Conservation (phyloP, 2,797 vertebrate species). For the Artibeus jamaicensis region DNA sequence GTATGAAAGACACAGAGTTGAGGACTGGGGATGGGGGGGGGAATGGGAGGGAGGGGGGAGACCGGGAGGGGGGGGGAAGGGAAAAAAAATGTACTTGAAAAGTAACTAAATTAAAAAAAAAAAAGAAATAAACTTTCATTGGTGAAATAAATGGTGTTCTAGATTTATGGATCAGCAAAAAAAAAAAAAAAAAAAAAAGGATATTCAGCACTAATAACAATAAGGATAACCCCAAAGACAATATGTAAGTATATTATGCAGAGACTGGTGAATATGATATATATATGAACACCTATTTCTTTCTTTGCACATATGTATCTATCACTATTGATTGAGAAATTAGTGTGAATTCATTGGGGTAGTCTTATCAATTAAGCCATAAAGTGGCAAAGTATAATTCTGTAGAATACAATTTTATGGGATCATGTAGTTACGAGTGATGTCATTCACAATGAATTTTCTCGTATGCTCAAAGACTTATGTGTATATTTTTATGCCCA, state of each 20-base stretch:
- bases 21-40: no score
- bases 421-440: not conserved
- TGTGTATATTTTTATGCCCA: not conserved
- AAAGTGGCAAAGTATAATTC: not conserved
- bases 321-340: not conserved
- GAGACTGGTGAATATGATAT: not conserved
- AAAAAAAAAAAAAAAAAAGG: no score
- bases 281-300: not conserved
- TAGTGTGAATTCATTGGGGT: not conserved
- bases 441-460: not conserved
- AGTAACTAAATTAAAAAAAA: no score
- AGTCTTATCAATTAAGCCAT: not conserved
- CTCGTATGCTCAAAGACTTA: not conserved
- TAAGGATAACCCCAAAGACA: not conserved
- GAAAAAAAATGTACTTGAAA: no score
- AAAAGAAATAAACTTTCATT: no score
- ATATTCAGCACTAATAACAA: no score
- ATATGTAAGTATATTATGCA: not conserved
- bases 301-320: not conserved
- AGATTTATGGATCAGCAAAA: no score
- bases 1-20: no score
- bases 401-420: not conserved
- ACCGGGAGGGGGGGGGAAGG: no score
- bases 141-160: no score
- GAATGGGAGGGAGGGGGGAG: no score